These are phyloP conservation scores for Amiota mariae DNA, from an alignment of 2,888 invertebrate genomes.

Conservation along the genomic window DNA sequence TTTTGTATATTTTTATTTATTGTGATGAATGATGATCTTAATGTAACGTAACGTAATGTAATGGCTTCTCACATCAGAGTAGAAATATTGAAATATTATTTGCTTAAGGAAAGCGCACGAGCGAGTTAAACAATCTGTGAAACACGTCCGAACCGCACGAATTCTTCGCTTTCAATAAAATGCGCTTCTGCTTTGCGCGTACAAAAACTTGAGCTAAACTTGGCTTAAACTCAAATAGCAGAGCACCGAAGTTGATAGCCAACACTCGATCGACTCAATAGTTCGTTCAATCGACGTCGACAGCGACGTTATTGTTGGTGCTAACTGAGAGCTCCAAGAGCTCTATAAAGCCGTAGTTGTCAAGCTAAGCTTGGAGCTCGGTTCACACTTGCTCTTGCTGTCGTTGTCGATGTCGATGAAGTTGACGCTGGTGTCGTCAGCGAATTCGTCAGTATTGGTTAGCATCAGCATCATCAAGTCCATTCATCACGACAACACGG, in stretches of 20 bases:
- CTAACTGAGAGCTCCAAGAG: no score
- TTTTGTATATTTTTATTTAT: not conserved
- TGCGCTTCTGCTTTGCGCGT: conserved; percentile 46
- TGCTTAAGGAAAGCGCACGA: not conserved
- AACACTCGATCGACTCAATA: conserved; percentile 34
- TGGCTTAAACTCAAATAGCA: no score
- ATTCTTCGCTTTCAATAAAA: conserved; percentile 70
- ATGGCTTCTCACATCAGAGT: not conserved
- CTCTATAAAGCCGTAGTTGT: not conserved
- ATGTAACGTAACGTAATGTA: conserved; percentile 15
- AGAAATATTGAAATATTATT: not conserved
- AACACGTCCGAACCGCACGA: conserved; percentile 70
- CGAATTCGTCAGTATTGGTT: not conserved
- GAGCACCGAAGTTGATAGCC: no score
- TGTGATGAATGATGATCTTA: conserved; percentile 14
- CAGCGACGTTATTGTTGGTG: no score
- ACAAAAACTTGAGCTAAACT: no score
- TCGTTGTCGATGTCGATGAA: conserved; percentile 22
- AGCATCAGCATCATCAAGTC: conserved; percentile 1
- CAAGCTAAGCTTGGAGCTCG: conserved; percentile 29
- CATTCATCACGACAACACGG: conserved; percentile 21
- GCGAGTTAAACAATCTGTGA: conserved; percentile 20
- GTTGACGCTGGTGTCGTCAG: conserved; percentile 12
- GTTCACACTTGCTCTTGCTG: conserved; percentile 27
- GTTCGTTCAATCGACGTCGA: conserved; percentile 49